Conservation (phyloP, 2,888 invertebrate species). For the Aspidiotus rigidus region DNA sequence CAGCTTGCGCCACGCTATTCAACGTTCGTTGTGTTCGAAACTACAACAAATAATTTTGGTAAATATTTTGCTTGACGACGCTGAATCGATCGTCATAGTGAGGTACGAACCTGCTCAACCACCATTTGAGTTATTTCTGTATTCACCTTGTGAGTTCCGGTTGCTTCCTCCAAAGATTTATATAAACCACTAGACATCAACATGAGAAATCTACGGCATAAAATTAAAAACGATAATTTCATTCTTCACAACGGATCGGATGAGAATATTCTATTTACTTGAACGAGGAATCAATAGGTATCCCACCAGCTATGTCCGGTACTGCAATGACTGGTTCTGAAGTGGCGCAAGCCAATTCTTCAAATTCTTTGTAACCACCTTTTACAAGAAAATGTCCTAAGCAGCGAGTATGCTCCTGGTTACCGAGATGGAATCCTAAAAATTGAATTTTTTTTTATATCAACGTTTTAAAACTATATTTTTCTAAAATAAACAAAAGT, state of each 20-base stretch:
- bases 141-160: slow-evolving; percentile 67
- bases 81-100: not conserved
- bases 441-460: not conserved
- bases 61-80: not conserved
- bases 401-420: slow-evolving; percentile 73
- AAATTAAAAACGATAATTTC: not conserved
- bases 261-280: slow-evolving; percentile 44
- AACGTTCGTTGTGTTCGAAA: slow-evolving; percentile 70
- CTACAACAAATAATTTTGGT: slow-evolving; percentile 43
- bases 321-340: slow-evolving; percentile 73
- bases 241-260: not conserved
- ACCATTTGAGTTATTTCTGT: slow-evolving; percentile 69
- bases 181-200: slow-evolving; percentile 79
- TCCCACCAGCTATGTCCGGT: slow-evolving; percentile 74
- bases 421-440: slow-evolving; percentile 60
- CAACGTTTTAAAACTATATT: slow-evolving; percentile 1
- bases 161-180: slow-evolving; percentile 70
- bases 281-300: slow-evolving; percentile 65
- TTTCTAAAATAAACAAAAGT: slow-evolving; percentile 8
- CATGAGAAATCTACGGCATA: slow-evolving; percentile 57
- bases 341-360: slow-evolving; percentile 57
- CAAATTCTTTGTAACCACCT: slow-evolving; percentile 73
- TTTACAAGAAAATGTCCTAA: slow-evolving; percentile 81
- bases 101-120: slow-evolving; percentile 56
- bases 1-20: slow-evolving; percentile 73